These are phyloP conservation scores for Cepaea nemoralis DNA, from an alignment of 1,140 invertebrate genomes.

Conservation along the genomic window DNA sequence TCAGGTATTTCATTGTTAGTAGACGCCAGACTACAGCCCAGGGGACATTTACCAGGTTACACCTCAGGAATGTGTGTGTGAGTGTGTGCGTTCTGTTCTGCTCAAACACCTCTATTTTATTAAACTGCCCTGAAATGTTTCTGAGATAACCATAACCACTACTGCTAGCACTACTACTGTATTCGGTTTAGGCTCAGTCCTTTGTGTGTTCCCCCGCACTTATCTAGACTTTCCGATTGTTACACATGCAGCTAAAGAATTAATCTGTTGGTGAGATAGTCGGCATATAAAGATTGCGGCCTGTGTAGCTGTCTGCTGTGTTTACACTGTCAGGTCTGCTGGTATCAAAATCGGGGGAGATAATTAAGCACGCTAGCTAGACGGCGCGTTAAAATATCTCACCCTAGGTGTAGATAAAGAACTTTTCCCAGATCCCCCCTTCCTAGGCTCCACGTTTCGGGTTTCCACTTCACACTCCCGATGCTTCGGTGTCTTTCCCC, in stretches of 20 bases:
- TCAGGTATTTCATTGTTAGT: no score
- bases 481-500: neutral
- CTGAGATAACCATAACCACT: no score
- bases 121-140: no score
- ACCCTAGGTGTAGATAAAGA: neutral
- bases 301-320: neutral
- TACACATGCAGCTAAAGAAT: neutral
- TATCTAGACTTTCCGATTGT: no score
- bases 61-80: no score
- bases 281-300: neutral
- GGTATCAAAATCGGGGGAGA: neutral
- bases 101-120: no score
- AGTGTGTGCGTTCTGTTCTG: no score
- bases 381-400: neutral
- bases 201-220: no score
- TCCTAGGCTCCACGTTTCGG: neutral
- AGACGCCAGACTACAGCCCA: no score
- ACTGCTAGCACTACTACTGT: no score
- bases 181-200: no score
- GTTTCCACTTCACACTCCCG: slow-evolving; percentile 24
- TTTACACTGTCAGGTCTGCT: neutral
- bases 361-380: slow-evolving; percentile 6
- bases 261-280: neutral
- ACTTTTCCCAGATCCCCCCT: neutral
- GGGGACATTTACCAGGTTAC: no score